Evolutionary conservation across 2,113 vertebrate genomes (phyloP).

Genomic region (Albula goreensis): DNA sequence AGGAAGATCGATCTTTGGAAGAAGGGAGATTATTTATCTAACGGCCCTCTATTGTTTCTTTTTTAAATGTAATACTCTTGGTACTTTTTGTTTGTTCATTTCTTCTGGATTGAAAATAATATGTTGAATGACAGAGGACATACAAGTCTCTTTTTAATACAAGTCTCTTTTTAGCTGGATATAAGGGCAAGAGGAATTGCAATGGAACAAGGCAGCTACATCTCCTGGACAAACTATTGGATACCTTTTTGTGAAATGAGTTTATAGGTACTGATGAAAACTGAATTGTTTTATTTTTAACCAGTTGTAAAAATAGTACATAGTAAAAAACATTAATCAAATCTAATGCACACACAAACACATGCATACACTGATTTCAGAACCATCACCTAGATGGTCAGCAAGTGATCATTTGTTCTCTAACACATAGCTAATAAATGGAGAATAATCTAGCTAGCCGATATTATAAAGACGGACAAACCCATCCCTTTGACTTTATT

Average conservation of each 20-base stretch:
- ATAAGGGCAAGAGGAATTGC: slow-evolving; percentile 67
- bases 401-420: no score
- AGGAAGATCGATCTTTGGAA: slow-evolving; percentile 98
- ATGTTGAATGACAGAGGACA: slow-evolving; percentile 53
- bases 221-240: not conserved
- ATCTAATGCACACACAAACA: no score
- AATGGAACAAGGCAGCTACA: not conserved
- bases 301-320: not conserved
- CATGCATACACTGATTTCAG: no score
- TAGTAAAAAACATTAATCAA: no score
- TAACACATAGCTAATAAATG: no score
- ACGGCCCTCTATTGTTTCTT: slow-evolving; percentile 80
- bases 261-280: not conserved
- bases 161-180: slow-evolving; percentile 45
- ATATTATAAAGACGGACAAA: slow-evolving; percentile 1
- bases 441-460: no score
- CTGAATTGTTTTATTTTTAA: not conserved
- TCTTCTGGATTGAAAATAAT: slow-evolving; percentile 93
- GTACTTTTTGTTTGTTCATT: slow-evolving; percentile 72
- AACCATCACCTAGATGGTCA: no score
- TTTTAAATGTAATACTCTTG: slow-evolving; percentile 61
- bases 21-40: slow-evolving; percentile 94
- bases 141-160: slow-evolving; percentile 31
- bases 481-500: slow-evolving; percentile 75
- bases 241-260: not conserved